Base-by-base conservation (phyloP, 1,140 invertebrate species). In the Tetranychus urticae region DNA sequence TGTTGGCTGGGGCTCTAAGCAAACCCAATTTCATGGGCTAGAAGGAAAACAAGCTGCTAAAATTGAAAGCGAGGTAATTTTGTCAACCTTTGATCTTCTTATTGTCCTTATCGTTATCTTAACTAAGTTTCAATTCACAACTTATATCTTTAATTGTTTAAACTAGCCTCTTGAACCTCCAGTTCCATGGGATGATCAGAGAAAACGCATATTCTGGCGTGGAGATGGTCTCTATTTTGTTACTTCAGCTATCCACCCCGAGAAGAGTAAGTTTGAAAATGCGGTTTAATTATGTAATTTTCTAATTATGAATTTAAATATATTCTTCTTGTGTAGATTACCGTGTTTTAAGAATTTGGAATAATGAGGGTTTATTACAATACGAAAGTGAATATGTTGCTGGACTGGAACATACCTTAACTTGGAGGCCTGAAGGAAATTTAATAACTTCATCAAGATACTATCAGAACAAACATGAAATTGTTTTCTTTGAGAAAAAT, bases 1-100 rank as follows among this genome's bases (percentile, higher is more conserved):
- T 66, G 83, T 91, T 63, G 89, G 90, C 36, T 94, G 89, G 90
- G 90, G 90, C 1, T 88, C 85, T 64, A 92, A 91, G 70, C 86
- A 90, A 73, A 94, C 90, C 7, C 89, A 93, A 66, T 96, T 94
- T 72, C 88, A 93, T 75, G 89, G 90, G 3, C 82, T 83, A 1
- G 83, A 80, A 69, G 88, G 88, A 8, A 91, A 90, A 74, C 72
- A 78, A 63, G 84, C 84, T 42, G 83, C 82, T 13, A 36, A 55
- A 50, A 42, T 37, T 45, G 36, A 7, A 8, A 13, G 35, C 33
- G 58, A 62, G 42, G 61, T 62, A 56, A 35, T 54, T 59, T 23
- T 10, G 23, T 23, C 23, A 23, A 23, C n/a, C 23, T 39, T 8
- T 36, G 10, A 23, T 23, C 14, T 1, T 35, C 34, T 36, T 60